Evolutionary conservation across 2,888 invertebrate genomes (phyloP), one percentile per base, ranked within the genome.

Genomic region (Morinoia aosen): DNA sequence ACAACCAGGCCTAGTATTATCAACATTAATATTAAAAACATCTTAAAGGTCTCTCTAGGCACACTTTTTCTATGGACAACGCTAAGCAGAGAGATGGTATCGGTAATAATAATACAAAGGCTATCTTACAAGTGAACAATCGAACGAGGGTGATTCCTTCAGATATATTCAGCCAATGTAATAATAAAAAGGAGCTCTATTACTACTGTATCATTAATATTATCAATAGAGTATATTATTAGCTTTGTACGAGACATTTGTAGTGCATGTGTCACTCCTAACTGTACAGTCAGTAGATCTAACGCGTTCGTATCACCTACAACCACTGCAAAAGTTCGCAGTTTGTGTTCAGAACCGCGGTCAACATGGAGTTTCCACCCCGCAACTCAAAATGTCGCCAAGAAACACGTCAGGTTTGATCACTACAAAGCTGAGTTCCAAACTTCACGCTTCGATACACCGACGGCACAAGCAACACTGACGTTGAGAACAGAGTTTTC

Each of bases 231-330:
- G 90, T 57, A 57, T 57, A 93, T 93, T 57, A 93, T 57, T 57
- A 93, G 57, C 57, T 93, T 93, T 93, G 93, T 93, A 93, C 93
- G 93, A 93, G 93, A 93, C 93, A 56, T 93, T 93, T 93, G 93
- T 93, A 93, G 93, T 93, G 93, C 93, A 19, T 93, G 57, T 93
- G 93, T 57, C 93, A 93, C 93, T 93, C 33, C 56, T 57, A 93
- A 93, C 93, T 93, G 93, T 93, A 57, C 93, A 57, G 93, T 25
- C 93, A 93, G 93, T 33, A 57, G 48, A 57, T 57, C 58, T 93
- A 33, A 93, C 93, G 19, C 11, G n/a, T 48, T 48, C 48, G 48
- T 10, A 56, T 93, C 39, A 33, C 39, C 40, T 39, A 90, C 90
- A 90, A 3, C 48, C 58, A 93, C 48, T 93, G 93, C 40, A 16